phyloP scores from a whole-genome alignment of 2,888 invertebrate species.

The Volucella inanis region DNA sequence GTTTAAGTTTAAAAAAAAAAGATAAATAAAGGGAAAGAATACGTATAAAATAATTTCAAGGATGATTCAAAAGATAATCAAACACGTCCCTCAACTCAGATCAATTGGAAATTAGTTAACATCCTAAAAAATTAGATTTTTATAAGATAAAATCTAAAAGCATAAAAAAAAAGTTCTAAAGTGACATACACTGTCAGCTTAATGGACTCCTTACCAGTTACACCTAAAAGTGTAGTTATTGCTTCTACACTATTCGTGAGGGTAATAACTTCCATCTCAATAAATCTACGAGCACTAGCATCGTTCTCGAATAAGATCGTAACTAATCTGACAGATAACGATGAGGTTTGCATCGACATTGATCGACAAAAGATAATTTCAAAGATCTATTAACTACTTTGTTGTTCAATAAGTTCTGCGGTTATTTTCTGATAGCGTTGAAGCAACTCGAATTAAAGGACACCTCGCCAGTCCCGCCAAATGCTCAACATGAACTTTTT shows the following conservation, averaged over 20 bases:
- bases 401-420: no score
- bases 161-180: not conserved
- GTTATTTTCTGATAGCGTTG: no score
- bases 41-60: slow-evolving; percentile 32
- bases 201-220: not conserved
- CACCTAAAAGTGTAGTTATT: slow-evolving; percentile 11
- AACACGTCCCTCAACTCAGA: slow-evolving; percentile 32
- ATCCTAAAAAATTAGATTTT: slow-evolving; percentile 11
- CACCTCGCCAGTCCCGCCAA: no score
- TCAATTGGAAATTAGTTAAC: slow-evolving; percentile 29
- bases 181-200: slow-evolving; percentile 1
- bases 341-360: not conserved
- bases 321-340: not conserved
- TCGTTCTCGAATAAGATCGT: no score
- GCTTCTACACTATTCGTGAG: slow-evolving; percentile 17
- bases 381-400: slow-evolving; percentile 20
- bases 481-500: no score
- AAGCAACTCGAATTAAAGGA: no score
- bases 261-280: slow-evolving; percentile 17
- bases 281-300: no score
- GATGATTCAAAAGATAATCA: slow-evolving; percentile 42
- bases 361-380: slow-evolving; percentile 17
- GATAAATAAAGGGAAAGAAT: not conserved
- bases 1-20: not conserved
- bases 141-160: slow-evolving; percentile 21